Evolutionary conservation across 2,888 invertebrate species (phyloP), one percentile per base, ranked within the genome.

Genomic region (Dynastes maya): DNA sequence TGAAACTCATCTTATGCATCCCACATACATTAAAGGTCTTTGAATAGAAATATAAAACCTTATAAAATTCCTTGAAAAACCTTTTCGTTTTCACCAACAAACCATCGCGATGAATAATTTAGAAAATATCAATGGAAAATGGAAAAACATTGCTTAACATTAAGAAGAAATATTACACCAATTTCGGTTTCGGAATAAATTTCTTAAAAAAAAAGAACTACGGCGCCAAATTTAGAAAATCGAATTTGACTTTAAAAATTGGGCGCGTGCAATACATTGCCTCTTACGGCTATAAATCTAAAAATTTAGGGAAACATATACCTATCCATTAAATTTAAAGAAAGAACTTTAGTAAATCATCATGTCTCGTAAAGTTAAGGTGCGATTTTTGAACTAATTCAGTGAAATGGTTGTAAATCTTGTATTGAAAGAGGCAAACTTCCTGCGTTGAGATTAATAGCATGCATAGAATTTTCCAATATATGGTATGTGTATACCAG

Each of bases 341-440:
- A 61, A 61, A 61, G 61, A 61, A 61, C 61, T 61, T 61, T 67
- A 67, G 16, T 67, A 67, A 67, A 67, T 67, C 67, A 67, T 67
- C 29, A 45, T 45, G 67, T 67, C 67, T 67, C 16, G 13, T n/a
- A 13, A n/a, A 16, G 45, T 40, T 22, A 64, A 13, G 3, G 29
- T 9, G n/a, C 67, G 16, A 45, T 45, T 45, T 45, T 45, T 71
- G 71, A 55, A 55, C 53, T 71, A 71, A 71, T 71, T 71, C 55
- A 53, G 16, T 53, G 32, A 71, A 71, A 53, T 53, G 55, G 71
- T 55, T 71, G 55, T 71, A 71, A 71, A 71, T 71, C 71, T 71
- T 71, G 55, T 71, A 71, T 71, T 71, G 71, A 71, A 71, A 53
- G 71, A 53, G 32, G 37, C 71, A 29, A 71, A 29, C 22, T 29